phyloP scores from a whole-genome alignment of 1,140 invertebrate species.

The Onthophagus taurus region DNA sequence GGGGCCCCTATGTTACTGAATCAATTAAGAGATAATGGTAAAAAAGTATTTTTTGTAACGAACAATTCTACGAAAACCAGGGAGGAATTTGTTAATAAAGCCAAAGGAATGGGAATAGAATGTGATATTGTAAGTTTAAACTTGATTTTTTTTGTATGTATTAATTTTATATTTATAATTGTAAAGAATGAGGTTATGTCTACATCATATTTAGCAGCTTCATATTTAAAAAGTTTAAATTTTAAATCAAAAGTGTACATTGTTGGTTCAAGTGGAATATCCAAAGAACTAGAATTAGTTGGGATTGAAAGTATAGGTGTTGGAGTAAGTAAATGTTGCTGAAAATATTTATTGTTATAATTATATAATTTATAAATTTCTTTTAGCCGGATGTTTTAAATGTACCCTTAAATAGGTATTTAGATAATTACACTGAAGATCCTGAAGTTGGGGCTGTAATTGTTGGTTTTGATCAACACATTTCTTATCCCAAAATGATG shows the following conservation, averaged over 20 bases:
- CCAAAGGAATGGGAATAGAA: constrained; percentile 63
- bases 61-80: constrained; percentile 90
- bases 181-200: constrained; percentile 78
- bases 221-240: constrained; percentile 62
- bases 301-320: constrained; percentile 64
- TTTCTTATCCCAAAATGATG: constrained; percentile 84
- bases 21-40: constrained; percentile 60
- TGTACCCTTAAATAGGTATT: constrained; percentile 34
- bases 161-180: too few species aligned
- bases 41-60: constrained; percentile 83
- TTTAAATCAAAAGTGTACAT: constrained; percentile 82
- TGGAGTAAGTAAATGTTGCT: constrained; percentile 51
- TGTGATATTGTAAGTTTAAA: too few species aligned
- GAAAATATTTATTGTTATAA: too few species aligned
- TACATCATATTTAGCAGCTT: constrained; percentile 75
- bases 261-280: constrained; percentile 71
- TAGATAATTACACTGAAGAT: constrained; percentile 49
- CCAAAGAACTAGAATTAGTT: constrained; percentile 66
- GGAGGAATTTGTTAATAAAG: constrained; percentile 69
- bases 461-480: constrained; percentile 86
- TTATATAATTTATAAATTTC: too few species aligned
- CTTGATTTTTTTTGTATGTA: too few species aligned
- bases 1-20: constrained; percentile 64
- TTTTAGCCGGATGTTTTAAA: constrained; percentile 48
- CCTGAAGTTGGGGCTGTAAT: constrained; percentile 83